Base-by-base conservation (phyloP, 2,113 vertebrate species). In the Corydoras maculifer region DNA sequence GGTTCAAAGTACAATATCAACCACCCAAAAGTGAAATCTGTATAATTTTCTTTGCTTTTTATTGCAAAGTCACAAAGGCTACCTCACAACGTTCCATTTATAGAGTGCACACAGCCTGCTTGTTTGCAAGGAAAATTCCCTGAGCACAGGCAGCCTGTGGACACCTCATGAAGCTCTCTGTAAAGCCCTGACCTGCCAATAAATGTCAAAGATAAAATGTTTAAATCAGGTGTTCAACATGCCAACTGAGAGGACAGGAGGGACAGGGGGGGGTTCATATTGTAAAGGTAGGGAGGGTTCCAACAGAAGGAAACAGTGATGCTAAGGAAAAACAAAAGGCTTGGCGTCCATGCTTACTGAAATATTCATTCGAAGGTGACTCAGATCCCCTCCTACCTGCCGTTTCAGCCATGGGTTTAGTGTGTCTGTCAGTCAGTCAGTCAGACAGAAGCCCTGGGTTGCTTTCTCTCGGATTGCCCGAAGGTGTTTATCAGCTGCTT, bases 331-430 rank as follows among this genome's bases (percentile, higher is more conserved):
- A 78, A 79, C 0, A 7, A 68, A 43, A 78, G 76, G 32, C 66
- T 72, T 35, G 54, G 58, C 48, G 15, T 60, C 6, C 4, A 57
- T 72, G 35, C 74, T 79, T 75, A 58, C 57, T 86, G 70, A 80
- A 83, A 84, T 77, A 74, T 84, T 86, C 51, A 84, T 78, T n/a
- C 6, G 13, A 59, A 70, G 64, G 74, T 9, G 65, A 78, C 65
- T 53, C 67, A 54, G 64, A 67, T 35, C 71, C 31, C 75, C 65
- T 60, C 90, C 86, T 88, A 91, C 88, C 88, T 89, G 88, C 78
- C 88, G 89, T 90, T 2, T 66, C 75, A 67, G 51, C 65, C 35
- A 43, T 69, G 64, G n/a, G 68, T 66, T 79, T 53, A 69, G 48
- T 32, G 70, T 62, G 55, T 82, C 84, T 75, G 80, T 82, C 82